These are phyloP conservation scores for Cyanocitta stelleri DNA, from an alignment of 2,113 vertebrate genomes.

Conservation along the genomic window DNA sequence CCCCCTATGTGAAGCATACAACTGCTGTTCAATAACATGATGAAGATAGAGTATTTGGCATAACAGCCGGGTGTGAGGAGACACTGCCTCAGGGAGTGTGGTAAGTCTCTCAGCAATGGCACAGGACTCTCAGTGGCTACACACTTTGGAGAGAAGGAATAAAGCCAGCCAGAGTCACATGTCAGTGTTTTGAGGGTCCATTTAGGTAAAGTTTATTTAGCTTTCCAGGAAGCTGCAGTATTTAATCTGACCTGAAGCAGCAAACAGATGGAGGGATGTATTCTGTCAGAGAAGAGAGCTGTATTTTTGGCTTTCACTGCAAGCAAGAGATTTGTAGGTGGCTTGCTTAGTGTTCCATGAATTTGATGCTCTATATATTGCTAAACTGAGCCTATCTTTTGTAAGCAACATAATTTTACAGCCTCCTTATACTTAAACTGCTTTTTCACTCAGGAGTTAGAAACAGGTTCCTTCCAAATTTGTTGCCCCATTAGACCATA, in stretches of 20 bases:
- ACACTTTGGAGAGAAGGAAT: background rate
- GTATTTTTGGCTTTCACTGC: constrained; percentile 35
- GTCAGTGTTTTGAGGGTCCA: background rate
- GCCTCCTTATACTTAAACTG: background rate
- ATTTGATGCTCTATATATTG: background rate
- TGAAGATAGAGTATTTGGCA: background rate
- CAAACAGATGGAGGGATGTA: constrained; percentile 13
- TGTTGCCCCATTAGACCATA: background rate
- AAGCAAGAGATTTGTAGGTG: constrained; percentile 19
- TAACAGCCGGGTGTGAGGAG: background rate
- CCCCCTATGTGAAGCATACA: background rate
- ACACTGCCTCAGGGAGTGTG: accelerated
- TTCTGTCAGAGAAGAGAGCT: background rate
- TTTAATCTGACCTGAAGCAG: constrained; percentile 30
- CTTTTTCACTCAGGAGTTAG: background rate
- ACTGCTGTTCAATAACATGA: background rate
- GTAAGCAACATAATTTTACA: background rate
- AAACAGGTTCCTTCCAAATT: background rate
- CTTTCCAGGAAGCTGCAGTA: background rate
- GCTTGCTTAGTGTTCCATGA: background rate
- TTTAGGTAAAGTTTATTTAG: constrained; percentile 6
- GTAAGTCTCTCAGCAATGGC: background rate
- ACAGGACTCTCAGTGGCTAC: background rate
- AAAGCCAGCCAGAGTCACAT: background rate
- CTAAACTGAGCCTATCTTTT: background rate